Evolutionary conservation across 2,888 invertebrate species (phyloP), one percentile per base, ranked within the genome.

Genomic region (Melanargia galathea): DNA sequence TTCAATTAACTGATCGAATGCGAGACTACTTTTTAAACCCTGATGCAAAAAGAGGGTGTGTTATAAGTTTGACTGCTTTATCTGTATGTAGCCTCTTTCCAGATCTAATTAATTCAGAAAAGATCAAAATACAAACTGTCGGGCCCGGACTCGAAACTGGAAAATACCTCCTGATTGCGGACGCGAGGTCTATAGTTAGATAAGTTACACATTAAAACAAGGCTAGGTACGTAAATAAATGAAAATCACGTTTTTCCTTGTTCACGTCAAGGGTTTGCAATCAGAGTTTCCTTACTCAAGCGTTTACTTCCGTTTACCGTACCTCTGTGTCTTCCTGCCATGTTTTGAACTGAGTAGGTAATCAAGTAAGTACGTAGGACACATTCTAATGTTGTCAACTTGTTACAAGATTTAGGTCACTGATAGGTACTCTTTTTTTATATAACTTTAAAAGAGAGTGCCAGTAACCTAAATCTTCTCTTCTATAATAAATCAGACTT

Each of bases 241-340:
- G n/a, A 55, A 55, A 24, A 40, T 24, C 40, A 24, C n/a, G 22
- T 54, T 51, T 48, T n/a, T 49, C 30, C 49, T 16, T 26, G 24
- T 55, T 16, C 40, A 55, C 24, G 54, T 38, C 22, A 38, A 54
- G 40, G 26, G 24, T 55, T 26, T 24, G 40, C 55, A 55, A 55
- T 40, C 55, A 55, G 55, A 26, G 24, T 55, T 55, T 55, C 55
- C 55, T 55, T 40, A 11, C 55, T 26, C 43, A 18, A 40, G 40
- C 40, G 43, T 43, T 18, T 26, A 16, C 16, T 40, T 55, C 55
- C 55, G 40, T 40, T 26, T 10, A 51, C 54, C 13, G 20, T 35
- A 10, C 22, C 6, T 26, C 43, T 20, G 38, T 20, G 38, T n/a
- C n/a, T 54, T 54, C 49, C 49, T 20, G 52, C 22, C 24, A 26